phyloP scores from a whole-genome alignment of 2,888 invertebrate species.

The Nowickia ferox region DNA sequence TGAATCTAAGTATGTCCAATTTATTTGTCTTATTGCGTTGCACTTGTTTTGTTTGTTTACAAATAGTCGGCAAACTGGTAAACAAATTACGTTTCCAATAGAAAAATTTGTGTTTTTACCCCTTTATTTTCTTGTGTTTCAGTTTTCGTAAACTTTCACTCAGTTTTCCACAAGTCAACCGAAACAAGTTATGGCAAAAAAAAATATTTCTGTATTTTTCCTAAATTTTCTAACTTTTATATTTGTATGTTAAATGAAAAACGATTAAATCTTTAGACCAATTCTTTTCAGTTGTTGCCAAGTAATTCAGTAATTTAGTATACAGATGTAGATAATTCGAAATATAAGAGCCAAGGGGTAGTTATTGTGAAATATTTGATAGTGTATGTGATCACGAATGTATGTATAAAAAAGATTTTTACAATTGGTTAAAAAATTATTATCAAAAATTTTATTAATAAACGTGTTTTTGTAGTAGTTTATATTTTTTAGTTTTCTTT shows the following conservation, averaged over 20 bases:
- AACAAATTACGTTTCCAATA: background rate
- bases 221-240: slow-evolving; percentile 13
- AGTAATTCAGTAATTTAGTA: slow-evolving; percentile 28
- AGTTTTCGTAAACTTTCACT: slow-evolving; percentile 44
- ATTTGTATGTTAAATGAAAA: slow-evolving; percentile 23
- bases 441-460: background rate
- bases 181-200: slow-evolving; percentile 17
- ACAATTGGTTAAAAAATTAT: slow-evolving; percentile 50
- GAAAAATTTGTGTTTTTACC: slow-evolving; percentile 12
- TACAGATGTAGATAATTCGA: slow-evolving; percentile 50
- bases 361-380: slow-evolving; percentile 25
- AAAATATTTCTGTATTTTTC: slow-evolving; percentile 25
- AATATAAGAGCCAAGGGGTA: slow-evolving; percentile 17
- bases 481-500: slow-evolving; percentile 4
- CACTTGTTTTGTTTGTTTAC: background rate
- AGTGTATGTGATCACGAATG: slow-evolving; percentile 38
- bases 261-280: slow-evolving; percentile 6
- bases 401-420: slow-evolving; percentile 27
- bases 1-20: background rate
- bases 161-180: background rate
- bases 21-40: background rate
- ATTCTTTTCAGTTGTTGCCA: slow-evolving; percentile 53
- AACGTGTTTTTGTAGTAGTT: background rate
- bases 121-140: slow-evolving; percentile 11
- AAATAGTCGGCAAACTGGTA: background rate